A percentile compares a stretch with the other conserved stretches of the same genome.
These are phyloP conservation scores for Crematogaster levior DNA, from an alignment of 2,888 invertebrate species.

Conservation along the genomic window DNA sequence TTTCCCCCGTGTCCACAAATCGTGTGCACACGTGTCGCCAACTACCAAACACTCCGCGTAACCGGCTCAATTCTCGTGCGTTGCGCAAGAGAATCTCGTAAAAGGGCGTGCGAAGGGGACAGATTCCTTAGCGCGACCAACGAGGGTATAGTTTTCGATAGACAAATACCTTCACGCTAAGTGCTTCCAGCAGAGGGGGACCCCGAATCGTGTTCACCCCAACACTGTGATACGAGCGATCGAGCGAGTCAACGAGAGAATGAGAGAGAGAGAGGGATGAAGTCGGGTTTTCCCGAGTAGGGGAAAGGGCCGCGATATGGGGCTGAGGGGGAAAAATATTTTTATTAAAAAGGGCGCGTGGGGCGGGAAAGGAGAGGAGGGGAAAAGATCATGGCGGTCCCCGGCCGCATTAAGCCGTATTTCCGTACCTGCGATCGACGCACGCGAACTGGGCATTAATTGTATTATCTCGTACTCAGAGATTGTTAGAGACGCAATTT, in stretches of 20 bases:
- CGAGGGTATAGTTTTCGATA: constrained; percentile 73
- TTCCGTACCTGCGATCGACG: constrained; percentile 64
- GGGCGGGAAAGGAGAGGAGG: constrained; percentile 36
- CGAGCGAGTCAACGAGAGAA: constrained; percentile 13
- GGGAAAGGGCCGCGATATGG: constrained; percentile 42
- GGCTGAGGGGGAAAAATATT: constrained; percentile 66
- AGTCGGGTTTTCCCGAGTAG: constrained; percentile 35
- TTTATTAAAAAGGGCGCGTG: constrained; percentile 71
- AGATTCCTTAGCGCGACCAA: constrained; percentile 61
- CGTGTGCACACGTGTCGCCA: constrained; percentile 31
- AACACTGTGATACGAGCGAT: constrained; percentile 52
- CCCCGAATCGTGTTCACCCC: constrained; percentile 71
- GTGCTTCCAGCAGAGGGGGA: constrained; percentile 68
- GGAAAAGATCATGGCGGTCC: constrained; percentile 50
- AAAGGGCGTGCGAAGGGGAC: constrained; percentile 38
- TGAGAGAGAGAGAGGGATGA: constrained; percentile 47
- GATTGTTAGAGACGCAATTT: constrained; percentile 28
- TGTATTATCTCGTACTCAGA: neutral
- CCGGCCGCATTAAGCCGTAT: constrained; percentile 68
- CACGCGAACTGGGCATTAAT: constrained; percentile 22
- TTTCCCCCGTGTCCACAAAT: constrained; percentile 13
- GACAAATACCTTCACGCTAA: constrained; percentile 73
- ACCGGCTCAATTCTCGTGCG: constrained; percentile 16
- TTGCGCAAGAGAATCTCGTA: constrained; percentile 10
- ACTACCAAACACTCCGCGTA: constrained; percentile 8